These are phyloP conservation scores for Drosophila fungiperda DNA, from an alignment of 2,888 invertebrate genomes.

Conservation along the genomic window DNA sequence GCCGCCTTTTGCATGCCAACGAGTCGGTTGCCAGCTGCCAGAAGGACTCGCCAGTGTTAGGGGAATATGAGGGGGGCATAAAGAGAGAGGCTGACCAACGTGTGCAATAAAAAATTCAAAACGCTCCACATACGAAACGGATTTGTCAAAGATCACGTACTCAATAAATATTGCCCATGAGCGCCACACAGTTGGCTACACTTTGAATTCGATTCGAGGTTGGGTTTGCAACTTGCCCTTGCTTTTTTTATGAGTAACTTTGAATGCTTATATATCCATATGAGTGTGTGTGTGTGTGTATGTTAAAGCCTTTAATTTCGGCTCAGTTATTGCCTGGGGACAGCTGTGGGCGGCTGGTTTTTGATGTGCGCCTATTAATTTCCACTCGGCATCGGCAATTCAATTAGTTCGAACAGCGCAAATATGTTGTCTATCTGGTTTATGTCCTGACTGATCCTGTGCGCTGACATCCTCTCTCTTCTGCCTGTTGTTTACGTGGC, in stretches of 20 bases:
- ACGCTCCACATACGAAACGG: conserved; percentile 84
- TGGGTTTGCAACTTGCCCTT: neutral
- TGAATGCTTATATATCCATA: conserved; percentile 1
- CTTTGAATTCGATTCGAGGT: conserved; percentile 42
- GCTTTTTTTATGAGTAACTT: conserved; percentile 18
- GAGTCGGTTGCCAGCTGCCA: conserved; percentile 59
- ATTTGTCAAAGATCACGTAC: conserved; percentile 85
- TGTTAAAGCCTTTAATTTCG: conserved; percentile 53
- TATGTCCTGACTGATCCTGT: conserved; percentile 18
- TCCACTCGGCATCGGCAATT: conserved; percentile 68
- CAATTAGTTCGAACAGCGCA: conserved; percentile 66
- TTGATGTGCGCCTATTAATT: conserved; percentile 78
- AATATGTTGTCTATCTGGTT: conserved; percentile 20
- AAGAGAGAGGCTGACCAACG: conserved; percentile 35
- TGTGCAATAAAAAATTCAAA: conserved; percentile 84
- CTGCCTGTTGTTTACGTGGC: conserved; percentile 53
- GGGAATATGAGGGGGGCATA: neutral
- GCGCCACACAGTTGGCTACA: conserved; percentile 71
- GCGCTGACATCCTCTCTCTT: conserved; percentile 5
- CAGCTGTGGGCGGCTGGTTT: conserved; percentile 53
- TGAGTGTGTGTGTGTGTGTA: conserved; percentile 9
- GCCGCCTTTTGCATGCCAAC: conserved; percentile 73
- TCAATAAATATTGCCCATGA: conserved; percentile 85
- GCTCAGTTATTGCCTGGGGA: conserved; percentile 45
- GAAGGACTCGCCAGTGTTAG: conserved; percentile 8